Evolutionary conservation across 2,888 invertebrate species (phyloP), one percentile per base, ranked within the genome.

Genomic region (Ectemnius cavifrons): DNA sequence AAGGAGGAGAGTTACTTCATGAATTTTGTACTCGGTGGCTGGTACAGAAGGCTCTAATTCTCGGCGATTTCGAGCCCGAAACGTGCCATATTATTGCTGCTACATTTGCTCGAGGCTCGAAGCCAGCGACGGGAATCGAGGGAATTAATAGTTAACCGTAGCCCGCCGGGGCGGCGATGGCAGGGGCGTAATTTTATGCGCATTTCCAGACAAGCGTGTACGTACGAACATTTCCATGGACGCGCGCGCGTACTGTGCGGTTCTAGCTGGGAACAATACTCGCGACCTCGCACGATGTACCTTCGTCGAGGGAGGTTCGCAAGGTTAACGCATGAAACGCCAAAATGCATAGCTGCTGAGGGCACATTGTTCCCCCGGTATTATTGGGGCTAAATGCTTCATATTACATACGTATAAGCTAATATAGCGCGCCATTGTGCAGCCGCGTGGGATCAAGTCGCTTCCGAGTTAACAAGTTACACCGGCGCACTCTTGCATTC

Each of bases 351-450:
- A 46, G 63, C 68, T 74, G 62, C 62, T 58, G 74, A 77, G 64
- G 67, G 62, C 72, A 75, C 79, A 84, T 85, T 84, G 83, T 84
- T 79, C 74, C 71, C 11, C 18, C 63, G 71, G 78, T 78, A 84
- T 83, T 86, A 86, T 84, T 80, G 77, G 73, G 74, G 74, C 72
- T 74, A 81, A 84, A 83, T 77, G 80, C 80, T 79, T 79, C 68
- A 78, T 82, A 85, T 80, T 81, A 79, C 73, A 78, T 75, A 67
- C 61, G 59, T 70, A 65, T 66, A 67, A 75, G 78, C 79, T 79
- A 80, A 80, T 86, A 73, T 66, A 65, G 58, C 60, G 11, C n/a
- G 46, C 46, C 27, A 37, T 68, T 59, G 66, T 57, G 52, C 4
- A 1, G 11, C 13, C 46, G 14, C 16, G 46, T 2, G 56, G 37